Conservation (phyloP, 2,888 invertebrate species). For the Octonoba sinensis region DNA sequence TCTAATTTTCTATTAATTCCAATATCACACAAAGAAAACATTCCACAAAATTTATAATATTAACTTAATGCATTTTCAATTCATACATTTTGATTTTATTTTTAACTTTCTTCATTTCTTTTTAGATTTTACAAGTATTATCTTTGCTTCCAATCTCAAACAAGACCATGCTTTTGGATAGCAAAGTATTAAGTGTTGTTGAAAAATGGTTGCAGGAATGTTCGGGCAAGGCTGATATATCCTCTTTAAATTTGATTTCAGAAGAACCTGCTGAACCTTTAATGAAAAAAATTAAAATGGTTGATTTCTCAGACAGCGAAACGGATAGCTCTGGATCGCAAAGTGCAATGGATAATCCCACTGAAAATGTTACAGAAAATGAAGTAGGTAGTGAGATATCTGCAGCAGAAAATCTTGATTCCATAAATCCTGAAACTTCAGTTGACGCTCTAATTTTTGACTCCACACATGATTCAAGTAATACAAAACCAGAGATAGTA, state of each 20-base stretch:
- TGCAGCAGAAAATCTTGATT: neutral
- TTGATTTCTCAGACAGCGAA: conserved; percentile 62
- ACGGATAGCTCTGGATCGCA: conserved; percentile 52
- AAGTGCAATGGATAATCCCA: conserved; percentile 18
- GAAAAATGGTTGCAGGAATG: conserved; percentile 79
- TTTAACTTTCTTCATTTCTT: neutral
- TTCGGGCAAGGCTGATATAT: neutral
- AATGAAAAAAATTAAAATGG: conserved; percentile 58
- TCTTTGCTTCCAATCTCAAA: conserved; percentile 90
- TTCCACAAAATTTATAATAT: too few species aligned
- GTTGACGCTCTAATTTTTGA: neutral
- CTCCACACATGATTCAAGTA: neutral
- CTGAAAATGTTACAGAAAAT: conserved; percentile 13
- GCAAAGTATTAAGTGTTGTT: conserved; percentile 87
- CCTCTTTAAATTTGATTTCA: neutral
- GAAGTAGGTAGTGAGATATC: neutral
- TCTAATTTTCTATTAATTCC: too few species aligned
- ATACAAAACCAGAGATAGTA: neutral
- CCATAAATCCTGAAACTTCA: neutral
- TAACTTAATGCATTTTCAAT: too few species aligned
- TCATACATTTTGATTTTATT: neutral
- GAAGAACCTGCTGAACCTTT: conserved; percentile 34
- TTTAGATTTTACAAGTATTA: conserved; percentile 82
- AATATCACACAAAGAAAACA: too few species aligned
- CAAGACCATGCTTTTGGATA: conserved; percentile 92